Evolutionary conservation across 2,797 vertebrate species (phyloP).

Genomic region (Pangasius sanitwongsei): DNA sequence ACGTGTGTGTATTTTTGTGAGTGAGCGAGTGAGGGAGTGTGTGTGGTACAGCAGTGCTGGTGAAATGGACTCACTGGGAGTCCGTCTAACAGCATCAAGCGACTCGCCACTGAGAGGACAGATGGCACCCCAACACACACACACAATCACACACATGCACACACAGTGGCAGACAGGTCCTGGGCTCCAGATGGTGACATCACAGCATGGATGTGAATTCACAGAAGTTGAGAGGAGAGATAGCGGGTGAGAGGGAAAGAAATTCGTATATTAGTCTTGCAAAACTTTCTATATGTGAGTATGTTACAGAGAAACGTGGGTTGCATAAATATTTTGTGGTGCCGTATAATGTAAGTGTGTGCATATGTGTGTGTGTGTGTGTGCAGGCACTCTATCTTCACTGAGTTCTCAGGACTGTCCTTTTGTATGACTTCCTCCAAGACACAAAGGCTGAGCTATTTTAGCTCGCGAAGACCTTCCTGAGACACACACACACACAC

Average conservation of each 20-base stretch:
- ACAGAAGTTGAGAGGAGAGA: conserved; percentile 55
- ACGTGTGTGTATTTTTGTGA: conserved; percentile 26
- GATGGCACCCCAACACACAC: conserved; percentile 57
- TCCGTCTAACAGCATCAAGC: conserved; percentile 48
- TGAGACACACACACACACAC: conserved; percentile 34
- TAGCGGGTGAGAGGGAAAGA: neutral
- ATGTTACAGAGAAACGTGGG: neutral
- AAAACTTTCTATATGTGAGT: neutral
- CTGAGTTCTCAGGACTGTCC: conserved; percentile 77
- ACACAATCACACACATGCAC: conserved; percentile 39
- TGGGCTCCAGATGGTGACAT: conserved; percentile 70
- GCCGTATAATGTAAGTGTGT: neutral
- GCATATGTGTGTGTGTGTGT: conserved; percentile 13
- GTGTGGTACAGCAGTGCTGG: conserved; percentile 29
- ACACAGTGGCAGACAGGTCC: conserved; percentile 63
- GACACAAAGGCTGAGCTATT: conserved; percentile 71
- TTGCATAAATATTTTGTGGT: neutral
- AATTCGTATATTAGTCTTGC: conserved; percentile 2
- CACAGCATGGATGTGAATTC: conserved; percentile 66
- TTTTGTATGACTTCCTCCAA: conserved; percentile 70
- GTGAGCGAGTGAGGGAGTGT: conserved; percentile 36
- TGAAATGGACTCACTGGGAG: conserved; percentile 51
- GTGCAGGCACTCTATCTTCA: conserved; percentile 74
- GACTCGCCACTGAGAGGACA: conserved; percentile 54
- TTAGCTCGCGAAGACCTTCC: conserved; percentile 67